Evolutionary conservation across 1,140 invertebrate species (phyloP).

Genomic region (Hycleus phaleratus): DNA sequence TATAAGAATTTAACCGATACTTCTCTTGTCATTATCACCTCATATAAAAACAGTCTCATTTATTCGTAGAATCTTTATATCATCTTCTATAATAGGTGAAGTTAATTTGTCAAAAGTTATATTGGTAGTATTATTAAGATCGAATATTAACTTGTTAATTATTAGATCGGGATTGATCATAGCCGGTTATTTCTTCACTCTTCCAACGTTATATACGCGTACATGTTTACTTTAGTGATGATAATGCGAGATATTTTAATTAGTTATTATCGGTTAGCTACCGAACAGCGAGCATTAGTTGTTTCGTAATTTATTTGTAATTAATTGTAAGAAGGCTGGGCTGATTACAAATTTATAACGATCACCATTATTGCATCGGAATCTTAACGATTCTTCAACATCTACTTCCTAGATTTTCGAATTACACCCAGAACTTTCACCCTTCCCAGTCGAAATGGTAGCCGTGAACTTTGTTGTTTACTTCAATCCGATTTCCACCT

Average conservation of each 20-base stretch:
- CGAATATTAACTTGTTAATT: constrained; percentile 14
- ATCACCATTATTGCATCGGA: too few species aligned
- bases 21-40: too few species aligned
- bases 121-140: background rate
- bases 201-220: too few species aligned
- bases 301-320: constrained; percentile 16
- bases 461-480: too few species aligned
- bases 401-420: too few species aligned
- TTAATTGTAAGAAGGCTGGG: constrained; percentile 13
- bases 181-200: too few species aligned
- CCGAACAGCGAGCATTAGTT: constrained; percentile 12
- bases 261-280: constrained; percentile 16
- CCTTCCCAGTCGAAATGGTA: too few species aligned
- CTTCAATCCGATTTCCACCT: too few species aligned
- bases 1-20: too few species aligned
- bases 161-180: constrained; percentile 5
- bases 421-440: too few species aligned
- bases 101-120: constrained; percentile 9
- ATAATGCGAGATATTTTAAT: constrained; percentile 17
- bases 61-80: background rate
- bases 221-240: constrained; percentile 10
- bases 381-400: too few species aligned
- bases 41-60: too few species aligned
- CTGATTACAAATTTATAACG: background rate
- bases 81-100: constrained; percentile 1